Evolutionary conservation across 2,113 vertebrate genomes (phyloP).

Genomic region (Camelus bactrianus): DNA sequence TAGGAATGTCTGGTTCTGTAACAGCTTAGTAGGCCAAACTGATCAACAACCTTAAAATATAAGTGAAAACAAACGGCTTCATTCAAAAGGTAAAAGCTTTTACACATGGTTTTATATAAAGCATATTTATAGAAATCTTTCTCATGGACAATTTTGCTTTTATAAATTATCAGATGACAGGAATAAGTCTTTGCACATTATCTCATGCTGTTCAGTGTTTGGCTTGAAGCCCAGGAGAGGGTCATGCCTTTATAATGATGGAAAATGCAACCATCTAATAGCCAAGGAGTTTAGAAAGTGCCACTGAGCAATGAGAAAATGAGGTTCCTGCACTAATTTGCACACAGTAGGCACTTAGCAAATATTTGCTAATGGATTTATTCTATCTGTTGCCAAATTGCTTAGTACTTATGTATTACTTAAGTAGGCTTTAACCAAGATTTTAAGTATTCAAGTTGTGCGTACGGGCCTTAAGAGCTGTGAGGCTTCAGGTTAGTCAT

Average conservation of each 20-base stretch:
- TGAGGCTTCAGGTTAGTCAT: background rate
- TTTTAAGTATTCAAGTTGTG: background rate
- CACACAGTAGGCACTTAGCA: slow-evolving; percentile 65
- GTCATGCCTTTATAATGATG: slow-evolving; percentile 82
- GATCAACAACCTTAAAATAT: slow-evolving; percentile 52
- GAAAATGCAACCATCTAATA: slow-evolving; percentile 82
- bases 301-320: slow-evolving; percentile 68
- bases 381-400: background rate
- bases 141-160: slow-evolving; percentile 71
- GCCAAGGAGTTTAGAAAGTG: slow-evolving; percentile 64
- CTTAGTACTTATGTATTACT: background rate
- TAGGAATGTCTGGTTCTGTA: slow-evolving; percentile 38
- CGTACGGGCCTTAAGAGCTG: background rate
- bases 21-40: slow-evolving; percentile 1
- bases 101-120: slow-evolving; percentile 68
- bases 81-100: slow-evolving; percentile 61
- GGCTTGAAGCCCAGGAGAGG: slow-evolving; percentile 84
- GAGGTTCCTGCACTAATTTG: background rate
- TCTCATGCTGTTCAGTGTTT: slow-evolving; percentile 83
- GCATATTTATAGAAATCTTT: slow-evolving; percentile 66
- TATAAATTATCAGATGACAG: slow-evolving; percentile 84
- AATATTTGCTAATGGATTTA: slow-evolving; percentile 31
- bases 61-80: slow-evolving; percentile 58
- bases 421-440: background rate
- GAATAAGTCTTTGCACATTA: slow-evolving; percentile 83